Base-by-base conservation (phyloP, 2,888 invertebrate genomes). In the Amiota communis region DNA sequence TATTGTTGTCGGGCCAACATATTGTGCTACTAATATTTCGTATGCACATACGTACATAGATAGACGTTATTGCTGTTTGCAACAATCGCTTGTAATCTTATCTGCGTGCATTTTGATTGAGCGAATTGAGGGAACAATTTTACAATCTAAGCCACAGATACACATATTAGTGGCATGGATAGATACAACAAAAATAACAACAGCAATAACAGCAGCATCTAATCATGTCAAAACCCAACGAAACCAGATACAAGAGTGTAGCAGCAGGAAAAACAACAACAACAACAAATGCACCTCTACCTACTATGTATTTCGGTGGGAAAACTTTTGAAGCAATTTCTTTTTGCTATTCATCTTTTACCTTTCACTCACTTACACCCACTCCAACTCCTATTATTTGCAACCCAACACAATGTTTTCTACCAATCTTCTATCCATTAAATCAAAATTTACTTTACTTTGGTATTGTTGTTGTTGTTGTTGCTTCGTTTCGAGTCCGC, bases 161-260 rank as follows among this genome's bases (percentile, higher is more conserved):
- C n/a, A 53, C 13, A 53, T n/a, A 53, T 15, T 15, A 9, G 15
- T 15, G 17, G 17, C 59, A 15, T 20, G 20, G 9, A 11, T 59
- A 59, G 59, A 9, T 15, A 20, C 71, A 48, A 71, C 69, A 76
- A 17, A 3, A 15, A 69, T 4, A 17, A 53, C 36, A 56, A 56
- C 70, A 70, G 23, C 65, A 65, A 47, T 51, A 57, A 69, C 77
- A 65, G 65, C 76, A 74, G 81, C 78, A 57, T 74, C 75, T 80
- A 83, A 85, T 85, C 85, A 81, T 81, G 82, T 85, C 85, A 82
- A 77, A 80, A 76, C 59, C 12, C 0, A 17, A 51, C 12, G n/a
- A n/a, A 51, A 36, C 2, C 36, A 36, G 36, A 36, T 36, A 36
- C 36, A 36, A 36, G 36, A 36, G 2, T 36, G 6, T 23, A n/a